Evolutionary conservation across 2,888 invertebrate species (phyloP), one percentile per base, ranked within the genome.

Genomic region (Stramonita haemastoma): DNA sequence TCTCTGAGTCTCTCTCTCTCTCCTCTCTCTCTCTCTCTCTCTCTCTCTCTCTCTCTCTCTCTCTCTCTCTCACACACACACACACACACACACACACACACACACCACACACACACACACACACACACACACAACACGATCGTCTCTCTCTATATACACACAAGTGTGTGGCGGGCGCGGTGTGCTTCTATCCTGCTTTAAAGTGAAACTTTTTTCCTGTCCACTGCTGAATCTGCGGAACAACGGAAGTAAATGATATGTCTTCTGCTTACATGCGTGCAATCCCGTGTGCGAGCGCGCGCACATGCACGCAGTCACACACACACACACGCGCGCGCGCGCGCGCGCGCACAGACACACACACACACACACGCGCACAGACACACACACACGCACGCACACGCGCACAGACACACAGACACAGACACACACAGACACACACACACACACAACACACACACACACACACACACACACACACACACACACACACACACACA

Each of bases 391-490:
- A 32, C 34, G 32, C 32, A 79, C 15, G 34, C n/a, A 73, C 73
- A 73, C 34, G 32, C 8, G n/a, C n/a, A 73, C 8, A 70, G 1
- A 19, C 22, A 79, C 79, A 34, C 5, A 79, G 5, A 79, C 17
- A 79, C 34, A 79, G 22, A 34, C 79, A 79, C 32, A 79, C n/a
- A n/a, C n/a, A 81, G 22, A 81, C 36, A 46, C 36, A 81, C 36
- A 81, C 26, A 81, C 46, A 81, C 22, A 46, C 22, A 81, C 26
- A 1, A n/a, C n/a, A n/a, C 87, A 70, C 15, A 34, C 87, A 34
- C 70, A 70, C 87, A 87, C 70, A 70, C 66, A 70, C 34, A 87
- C 66, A 70, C 57, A 70, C 86, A 11, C 73, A n/a, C 73, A 11
- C 73, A n/a, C 73, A 11, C 73, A 73, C 73, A 73, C 73, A 73